Base-by-base conservation (phyloP, 2,888 invertebrate genomes). In the Drosophila niveifrons region DNA sequence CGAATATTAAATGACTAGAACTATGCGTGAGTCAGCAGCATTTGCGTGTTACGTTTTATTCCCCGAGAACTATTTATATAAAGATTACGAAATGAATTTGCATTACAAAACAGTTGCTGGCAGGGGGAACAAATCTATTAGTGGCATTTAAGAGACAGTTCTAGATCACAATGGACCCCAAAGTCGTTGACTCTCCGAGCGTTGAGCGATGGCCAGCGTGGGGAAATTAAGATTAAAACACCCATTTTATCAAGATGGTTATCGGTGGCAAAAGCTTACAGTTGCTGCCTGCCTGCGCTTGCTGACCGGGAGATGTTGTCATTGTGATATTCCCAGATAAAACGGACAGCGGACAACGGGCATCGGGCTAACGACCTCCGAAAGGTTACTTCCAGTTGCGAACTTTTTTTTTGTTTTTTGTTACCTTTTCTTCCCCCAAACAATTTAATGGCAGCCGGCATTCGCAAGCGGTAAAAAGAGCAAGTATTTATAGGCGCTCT, bases 61-160 rank as follows among this genome's bases (percentile, higher is more conserved):
- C 46, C 36, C 41, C n/a, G n/a, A 18, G 0, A 29, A 41, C 61
- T 74, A 84, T 84, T 80, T 77, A 67, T 82, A 80, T 50, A 71
- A 41, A 61, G 71, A 80, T 84, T 83, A 81, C 85, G 72, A 68
- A 75, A 82, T 72, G 53, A 71, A 82, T 83, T 83, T 79, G 72
- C 80, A 83, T 84, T 75, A 82, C 75, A 83, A 84, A 82, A 66
- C 68, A 62, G 52, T 18, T 28, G 66, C 46, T 61, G 61, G 53
- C 66, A 52, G 65, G 53, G 53, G 34, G 18, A 28, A 66, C 53
- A 55, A 43, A 66, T 66, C 56, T 59, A 72, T 70, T 61, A 72
- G 66, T 62, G 31, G 31, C 46, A 34, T 39, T 65, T 56, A 48
- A 66, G 50, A 75, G 80, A 84, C 82, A 79, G 66, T 83, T 83